Conservation (phyloP, 2,797 vertebrate genomes). For the Prunella strophiata region DNA sequence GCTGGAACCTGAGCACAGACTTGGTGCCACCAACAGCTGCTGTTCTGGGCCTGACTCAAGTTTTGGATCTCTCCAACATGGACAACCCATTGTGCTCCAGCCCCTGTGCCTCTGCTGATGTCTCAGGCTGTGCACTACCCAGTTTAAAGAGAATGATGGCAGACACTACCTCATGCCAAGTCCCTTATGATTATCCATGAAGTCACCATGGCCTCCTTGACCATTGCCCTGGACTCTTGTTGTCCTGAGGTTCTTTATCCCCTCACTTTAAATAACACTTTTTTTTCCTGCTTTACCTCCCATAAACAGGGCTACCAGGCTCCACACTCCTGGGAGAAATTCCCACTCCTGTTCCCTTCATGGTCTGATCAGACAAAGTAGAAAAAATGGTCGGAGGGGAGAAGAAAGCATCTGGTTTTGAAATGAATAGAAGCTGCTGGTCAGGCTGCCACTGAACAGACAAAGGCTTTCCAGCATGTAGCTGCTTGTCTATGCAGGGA, state of each 20-base stretch:
- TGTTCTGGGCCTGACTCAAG: background rate
- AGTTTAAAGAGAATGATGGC: background rate
- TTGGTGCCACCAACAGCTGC: background rate
- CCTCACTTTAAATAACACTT: background rate
- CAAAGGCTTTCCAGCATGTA: conserved; percentile 62
- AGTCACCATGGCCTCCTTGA: background rate
- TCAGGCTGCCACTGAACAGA: conserved; percentile 55
- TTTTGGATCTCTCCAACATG: background rate
- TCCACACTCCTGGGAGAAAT: background rate
- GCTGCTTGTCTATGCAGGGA: conserved; percentile 64
- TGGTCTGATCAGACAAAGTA: conserved; percentile 31
- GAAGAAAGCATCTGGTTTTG: conserved; percentile 54
- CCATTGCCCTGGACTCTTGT: background rate
- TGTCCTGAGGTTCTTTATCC: background rate
- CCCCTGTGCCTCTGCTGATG: background rate
- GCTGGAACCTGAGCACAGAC: background rate
- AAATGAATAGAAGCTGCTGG: conserved; percentile 64
- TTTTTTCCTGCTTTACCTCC: background rate
- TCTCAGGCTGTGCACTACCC: background rate
- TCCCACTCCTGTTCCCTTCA: background rate
- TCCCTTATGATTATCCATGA: background rate
- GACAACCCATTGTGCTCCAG: background rate
- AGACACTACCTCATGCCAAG: background rate
- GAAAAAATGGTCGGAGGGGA: conserved; percentile 15
- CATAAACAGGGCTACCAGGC: background rate